Evolutionary conservation across 2,113 vertebrate species (phyloP), one percentile per base, ranked within the genome.

Genomic region (Carollia perspicillata): DNA sequence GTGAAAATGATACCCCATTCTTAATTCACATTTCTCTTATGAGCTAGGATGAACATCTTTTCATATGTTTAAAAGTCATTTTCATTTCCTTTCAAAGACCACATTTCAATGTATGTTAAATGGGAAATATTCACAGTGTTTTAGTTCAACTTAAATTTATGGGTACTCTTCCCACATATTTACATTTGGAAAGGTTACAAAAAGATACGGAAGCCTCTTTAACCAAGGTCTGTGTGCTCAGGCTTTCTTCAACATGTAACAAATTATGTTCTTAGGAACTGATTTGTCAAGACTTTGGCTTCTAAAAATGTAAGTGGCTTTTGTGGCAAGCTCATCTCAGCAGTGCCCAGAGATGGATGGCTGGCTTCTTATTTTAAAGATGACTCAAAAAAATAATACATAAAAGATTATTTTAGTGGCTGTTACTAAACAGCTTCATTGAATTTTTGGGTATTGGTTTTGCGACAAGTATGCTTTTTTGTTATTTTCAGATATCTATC

Each of bases 161-260:
- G 95, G 84, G 40, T 95, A 72, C 37, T 96, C 69, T 91, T 96
- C 94, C 96, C 96, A 93, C 94, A 96, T 89, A 94, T 72, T 97
- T 96, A 87, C 63, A 87, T 93, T 97, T 97, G 96, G 95, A 97
- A 97, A 97, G 66, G 83, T 95, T 97, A 92, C 93, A 96, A 84
- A 94, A 97, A 97, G 91, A 96, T 96, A 95, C 3, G 44, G 93
- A 95, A 96, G 93, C 96, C 95, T 96, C 74, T 97, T 95, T 95
- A 97, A 97, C 94, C 95, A 68, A 97, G 86, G 68, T 95, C 77
- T 89, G 44, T 68, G 85, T 84, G 95, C 95, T 94, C 55, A 93
- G 42, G 55, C 89, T 98, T 97, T 81, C 75, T 66, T 88, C 66
- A 71, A 84, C 17, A 8, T 97, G 47, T 80, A 89, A 84, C 93